Evolutionary conservation across 2,888 invertebrate species (phyloP).

Genomic region (Drosophila mimica): DNA sequence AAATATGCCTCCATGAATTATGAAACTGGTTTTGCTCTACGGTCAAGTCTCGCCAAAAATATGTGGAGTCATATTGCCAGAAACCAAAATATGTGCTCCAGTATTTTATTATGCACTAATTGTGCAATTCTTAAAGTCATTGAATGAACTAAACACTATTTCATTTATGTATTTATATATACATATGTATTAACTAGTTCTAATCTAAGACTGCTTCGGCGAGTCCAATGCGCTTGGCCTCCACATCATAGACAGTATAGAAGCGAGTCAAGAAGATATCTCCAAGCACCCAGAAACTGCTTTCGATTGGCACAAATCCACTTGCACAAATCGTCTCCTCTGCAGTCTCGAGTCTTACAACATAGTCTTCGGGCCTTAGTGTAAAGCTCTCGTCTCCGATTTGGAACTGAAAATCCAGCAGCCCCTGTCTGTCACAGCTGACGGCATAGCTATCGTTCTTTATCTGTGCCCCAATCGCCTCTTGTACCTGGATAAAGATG

Average conservation of each 20-base stretch:
- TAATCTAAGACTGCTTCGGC: constrained; percentile 32
- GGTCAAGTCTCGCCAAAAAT: background rate
- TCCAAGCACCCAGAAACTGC: constrained; percentile 61
- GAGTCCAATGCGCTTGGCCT: constrained; percentile 45
- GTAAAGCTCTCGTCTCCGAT: constrained; percentile 36
- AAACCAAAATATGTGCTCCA: background rate
- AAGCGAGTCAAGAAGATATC: constrained; percentile 58
- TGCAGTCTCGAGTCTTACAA: constrained; percentile 17
- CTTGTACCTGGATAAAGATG: constrained; percentile 24
- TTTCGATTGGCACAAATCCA: constrained; percentile 41
- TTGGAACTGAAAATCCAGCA: constrained; percentile 41
- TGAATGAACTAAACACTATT: background rate
- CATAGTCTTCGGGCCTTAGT: constrained; percentile 42
- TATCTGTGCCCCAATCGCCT: constrained; percentile 13
- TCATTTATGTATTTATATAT: background rate
- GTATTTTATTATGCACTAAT: background rate
- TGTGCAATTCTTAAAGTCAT: background rate
- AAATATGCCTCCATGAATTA: background rate
- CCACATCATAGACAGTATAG: constrained; percentile 63
- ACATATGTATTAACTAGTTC: background rate
- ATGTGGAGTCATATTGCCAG: background rate
- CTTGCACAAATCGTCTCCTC: constrained; percentile 26
- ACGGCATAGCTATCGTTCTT: constrained; percentile 18
- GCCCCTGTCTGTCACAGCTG: constrained; percentile 13
- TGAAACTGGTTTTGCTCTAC: background rate